phyloP scores from a whole-genome alignment of 2,888 invertebrate genomes.

The Cheilosia urbana region DNA sequence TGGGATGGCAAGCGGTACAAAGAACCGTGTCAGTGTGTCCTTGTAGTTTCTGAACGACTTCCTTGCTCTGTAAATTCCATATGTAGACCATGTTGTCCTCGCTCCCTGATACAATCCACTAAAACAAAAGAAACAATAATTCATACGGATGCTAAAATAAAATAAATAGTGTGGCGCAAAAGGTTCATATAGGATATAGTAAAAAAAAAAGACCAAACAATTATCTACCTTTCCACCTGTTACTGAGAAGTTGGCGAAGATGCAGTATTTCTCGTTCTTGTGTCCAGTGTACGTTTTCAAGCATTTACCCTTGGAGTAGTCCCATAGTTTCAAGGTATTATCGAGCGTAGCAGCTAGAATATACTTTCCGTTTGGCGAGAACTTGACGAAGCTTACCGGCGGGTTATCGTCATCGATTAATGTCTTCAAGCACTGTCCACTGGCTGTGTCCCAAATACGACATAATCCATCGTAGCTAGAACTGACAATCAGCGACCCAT shows the following conservation, averaged over 20 bases:
- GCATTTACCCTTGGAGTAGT: conserved; percentile 99
- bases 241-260: conserved; percentile 99
- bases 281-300: conserved; percentile 99
- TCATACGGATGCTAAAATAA: not conserved
- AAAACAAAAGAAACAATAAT: conserved; percentile 78
- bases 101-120: conserved; percentile 99
- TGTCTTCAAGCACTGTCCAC: conserved; percentile 99
- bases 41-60: conserved; percentile 98
- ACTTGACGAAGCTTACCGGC: conserved; percentile 99
- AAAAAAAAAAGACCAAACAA: conserved; percentile 1
- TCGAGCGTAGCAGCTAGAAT: conserved; percentile 99
- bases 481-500: conserved; percentile 99
- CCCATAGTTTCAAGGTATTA: conserved; percentile 99
- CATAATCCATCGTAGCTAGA: conserved; percentile 99
- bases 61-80: conserved; percentile 99
- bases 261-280: conserved; percentile 99
- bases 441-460: conserved; percentile 99
- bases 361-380: conserved; percentile 99
- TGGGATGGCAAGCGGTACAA: conserved; percentile 99
- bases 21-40: conserved; percentile 98
- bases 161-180: no score
- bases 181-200: not conserved
- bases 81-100: conserved; percentile 99
- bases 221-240: conserved; percentile 99
- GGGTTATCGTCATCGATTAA: conserved; percentile 99